A percentile compares a stretch with the other conserved stretches of the same genome.
Conservation (phyloP, 1,140 invertebrate genomes). For the Dufourea novaeangliae region DNA sequence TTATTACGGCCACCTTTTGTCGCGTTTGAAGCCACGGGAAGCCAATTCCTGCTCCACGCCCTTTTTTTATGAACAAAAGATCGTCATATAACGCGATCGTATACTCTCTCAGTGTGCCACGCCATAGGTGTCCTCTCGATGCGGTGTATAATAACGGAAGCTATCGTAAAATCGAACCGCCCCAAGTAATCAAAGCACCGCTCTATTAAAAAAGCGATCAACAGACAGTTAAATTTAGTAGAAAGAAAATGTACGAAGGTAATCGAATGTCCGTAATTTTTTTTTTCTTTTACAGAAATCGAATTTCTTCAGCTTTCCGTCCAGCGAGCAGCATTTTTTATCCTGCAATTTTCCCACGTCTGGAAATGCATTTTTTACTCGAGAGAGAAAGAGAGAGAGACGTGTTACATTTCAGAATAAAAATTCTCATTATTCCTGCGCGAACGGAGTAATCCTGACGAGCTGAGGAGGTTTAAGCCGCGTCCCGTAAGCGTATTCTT, state of each 20-base stretch:
- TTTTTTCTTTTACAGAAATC: neutral
- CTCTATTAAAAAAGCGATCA: neutral
- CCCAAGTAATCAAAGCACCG: neutral
- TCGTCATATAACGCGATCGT: neutral
- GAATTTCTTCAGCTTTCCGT: neutral
- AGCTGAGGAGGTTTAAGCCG: constrained; percentile 25
- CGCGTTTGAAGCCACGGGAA: neutral
- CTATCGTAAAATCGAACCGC: neutral
- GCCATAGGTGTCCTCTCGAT: neutral
- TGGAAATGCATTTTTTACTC: constrained; percentile 13
- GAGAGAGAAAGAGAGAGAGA: too few relatives aligned
- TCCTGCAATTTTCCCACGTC: neutral
- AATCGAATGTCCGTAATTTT: too few relatives aligned
- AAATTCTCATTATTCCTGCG: constrained; percentile 46
- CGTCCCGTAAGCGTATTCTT: constrained; percentile 28
- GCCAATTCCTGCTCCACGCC: neutral
- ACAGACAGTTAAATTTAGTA: neutral
- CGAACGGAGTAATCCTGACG: constrained; percentile 28
- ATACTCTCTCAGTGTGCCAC: neutral
- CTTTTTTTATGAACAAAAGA: neutral
- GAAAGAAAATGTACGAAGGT: too few relatives aligned
- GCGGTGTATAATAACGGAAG: neutral
- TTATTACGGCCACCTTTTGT: neutral
- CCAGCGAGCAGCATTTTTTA: neutral
- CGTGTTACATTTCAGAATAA: constrained; percentile 15